These are phyloP conservation scores for Channa maculata DNA, from an alignment of 2,113 vertebrate species.

Conservation along the genomic window DNA sequence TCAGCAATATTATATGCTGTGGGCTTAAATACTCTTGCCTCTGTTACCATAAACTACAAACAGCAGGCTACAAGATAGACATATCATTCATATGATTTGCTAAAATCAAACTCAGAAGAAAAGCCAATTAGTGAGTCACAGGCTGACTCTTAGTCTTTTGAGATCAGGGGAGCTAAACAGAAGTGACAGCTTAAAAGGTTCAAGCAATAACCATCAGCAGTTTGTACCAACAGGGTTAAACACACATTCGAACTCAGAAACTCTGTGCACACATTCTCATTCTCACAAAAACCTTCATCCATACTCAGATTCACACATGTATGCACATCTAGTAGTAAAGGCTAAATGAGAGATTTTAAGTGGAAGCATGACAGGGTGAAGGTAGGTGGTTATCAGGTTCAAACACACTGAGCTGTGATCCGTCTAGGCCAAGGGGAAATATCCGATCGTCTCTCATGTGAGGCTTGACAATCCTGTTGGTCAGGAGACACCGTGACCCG, in stretches of 20 bases:
- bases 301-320: slow-evolving; percentile 47
- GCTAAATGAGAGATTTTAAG: slow-evolving; percentile 24
- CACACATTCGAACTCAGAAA: slow-evolving; percentile 3
- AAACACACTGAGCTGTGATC: slow-evolving; percentile 43
- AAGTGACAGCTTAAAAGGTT: slow-evolving; percentile 15
- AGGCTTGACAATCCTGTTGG: slow-evolving; percentile 49
- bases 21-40: not conserved
- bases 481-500: slow-evolving; percentile 39
- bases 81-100: slow-evolving; percentile 22
- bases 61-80: not conserved
- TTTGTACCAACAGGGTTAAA: slow-evolving; percentile 55
- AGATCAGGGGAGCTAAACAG: slow-evolving; percentile 3
- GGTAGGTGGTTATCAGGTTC: slow-evolving; percentile 22
- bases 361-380: slow-evolving; percentile 32
- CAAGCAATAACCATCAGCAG: slow-evolving; percentile 31
- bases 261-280: slow-evolving; percentile 23
- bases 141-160: not conserved
- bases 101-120: slow-evolving; percentile 21
- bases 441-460: slow-evolving; percentile 30
- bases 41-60: slow-evolving; percentile 10
- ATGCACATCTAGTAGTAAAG: slow-evolving; percentile 42
- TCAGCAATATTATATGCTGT: not conserved
- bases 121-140: not conserved
- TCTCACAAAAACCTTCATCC: slow-evolving; percentile 32
- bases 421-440: slow-evolving; percentile 5